Percentiles rank a stretch among this genome's conserved stretches.
These are phyloP conservation scores for Galaxea fascicularis DNA, from an alignment of 92 coral and sea anemone species.

Conservation along the genomic window DNA sequence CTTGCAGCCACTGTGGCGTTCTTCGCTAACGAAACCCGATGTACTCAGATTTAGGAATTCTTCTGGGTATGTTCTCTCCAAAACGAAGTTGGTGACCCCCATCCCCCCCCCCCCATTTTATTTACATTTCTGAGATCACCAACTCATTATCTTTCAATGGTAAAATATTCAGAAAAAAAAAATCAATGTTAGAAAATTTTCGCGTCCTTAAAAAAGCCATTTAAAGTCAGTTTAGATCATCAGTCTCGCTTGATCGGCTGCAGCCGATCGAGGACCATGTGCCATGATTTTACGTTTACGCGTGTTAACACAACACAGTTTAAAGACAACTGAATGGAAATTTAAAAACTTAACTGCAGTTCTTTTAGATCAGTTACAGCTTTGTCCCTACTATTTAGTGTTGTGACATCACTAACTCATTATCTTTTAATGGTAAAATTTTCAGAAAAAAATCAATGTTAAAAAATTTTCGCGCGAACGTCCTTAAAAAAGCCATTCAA, in stretches of 20 bases:
- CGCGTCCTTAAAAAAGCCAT: background rate
- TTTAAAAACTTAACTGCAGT: slow-evolving; percentile 8
- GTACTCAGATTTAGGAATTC: slow-evolving; percentile 23
- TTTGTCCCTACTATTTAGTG: slow-evolving; percentile 7
- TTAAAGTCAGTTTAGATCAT: background rate
- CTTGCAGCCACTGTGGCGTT: slow-evolving; percentile 22
- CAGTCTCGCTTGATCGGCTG: background rate
- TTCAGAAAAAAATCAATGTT: too few species aligned
- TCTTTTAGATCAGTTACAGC: slow-evolving; percentile 4
- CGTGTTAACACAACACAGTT: background rate
- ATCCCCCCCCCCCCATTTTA: too few species aligned
- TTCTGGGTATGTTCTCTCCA: slow-evolving; percentile 28
- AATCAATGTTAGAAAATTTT: too few species aligned
- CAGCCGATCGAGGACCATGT: background rate
- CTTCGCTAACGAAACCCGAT: slow-evolving; percentile 22
- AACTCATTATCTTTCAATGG: too few species aligned
- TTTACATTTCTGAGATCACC: too few species aligned
- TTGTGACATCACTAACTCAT: background rate
- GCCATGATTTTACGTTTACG: background rate
- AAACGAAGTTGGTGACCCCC: slow-evolving; percentile 39
- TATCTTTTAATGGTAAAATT: too few species aligned
- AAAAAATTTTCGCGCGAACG: background rate
- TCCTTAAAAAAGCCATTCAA: background rate
- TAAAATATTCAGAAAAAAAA: too few species aligned
- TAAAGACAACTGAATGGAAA: background rate